Evolutionary conservation across 2,113 vertebrate species (phyloP), one percentile per base, ranked within the genome.

Genomic region (Heptranchias perlo): DNA sequence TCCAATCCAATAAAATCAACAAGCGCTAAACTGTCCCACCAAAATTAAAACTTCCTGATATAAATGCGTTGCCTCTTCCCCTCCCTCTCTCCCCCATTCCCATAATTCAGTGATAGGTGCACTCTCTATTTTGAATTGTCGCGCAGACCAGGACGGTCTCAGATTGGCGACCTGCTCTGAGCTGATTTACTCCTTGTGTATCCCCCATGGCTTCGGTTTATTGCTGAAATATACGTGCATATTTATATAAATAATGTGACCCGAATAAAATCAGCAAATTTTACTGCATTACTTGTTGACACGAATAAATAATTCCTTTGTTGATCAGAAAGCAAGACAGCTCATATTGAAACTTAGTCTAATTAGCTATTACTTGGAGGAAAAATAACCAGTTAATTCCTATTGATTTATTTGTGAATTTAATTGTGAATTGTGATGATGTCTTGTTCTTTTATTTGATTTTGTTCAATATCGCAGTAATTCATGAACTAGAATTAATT

Each of bases 361-460:
- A 84, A 84, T 84, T 54, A 49, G 21, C 25, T 13, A 31, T 25
- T 89, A 25, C 28, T 54, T 54, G 49, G 11, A 3, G 2, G 31
- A 4, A 31, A 16, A 35, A 61, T n/a, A 54, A 61, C 8, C 23
- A 16, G 16, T 61, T 6, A 52, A 54, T 31, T 89, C 28, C 4
- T 23, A 10, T 82, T 7, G 18, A 13, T 54, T 54, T 54, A 89
- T 54, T 52, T 54, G n/a, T n/a, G n/a, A n/a, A n/a, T n/a, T n/a
- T n/a, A n/a, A n/a, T 49, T 49, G 21, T 54, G 49, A 31, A 31
- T 54, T n/a, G 13, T 44, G 18, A 44, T 94, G 16, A 44, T 11
- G 11, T 3, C 16, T 62, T 92, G 16, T 65, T 97, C 96, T 96
- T 65, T 65, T 11, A 54, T 23, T 39, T 47, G 18, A 5, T 23